phyloP scores from a whole-genome alignment of 2,888 invertebrate species.

The Eudasyphora cyanicolor region DNA sequence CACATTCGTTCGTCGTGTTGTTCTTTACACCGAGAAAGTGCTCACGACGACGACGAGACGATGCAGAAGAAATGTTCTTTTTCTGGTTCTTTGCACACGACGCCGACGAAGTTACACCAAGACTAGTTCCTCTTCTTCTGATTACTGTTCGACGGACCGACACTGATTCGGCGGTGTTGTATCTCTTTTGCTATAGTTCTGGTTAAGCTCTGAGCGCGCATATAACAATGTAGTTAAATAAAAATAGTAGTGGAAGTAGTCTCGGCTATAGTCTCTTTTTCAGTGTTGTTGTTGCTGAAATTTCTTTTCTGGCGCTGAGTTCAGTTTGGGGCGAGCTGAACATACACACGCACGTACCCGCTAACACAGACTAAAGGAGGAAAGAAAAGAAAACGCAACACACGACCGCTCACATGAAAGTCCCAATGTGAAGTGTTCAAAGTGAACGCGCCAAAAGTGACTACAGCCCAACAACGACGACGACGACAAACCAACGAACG shows the following conservation, averaged over 20 bases:
- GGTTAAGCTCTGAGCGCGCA: constrained; percentile 53
- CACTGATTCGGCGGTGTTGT: background rate
- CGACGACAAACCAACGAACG: background rate
- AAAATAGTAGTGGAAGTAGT: constrained; percentile 28
- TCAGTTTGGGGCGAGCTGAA: constrained; percentile 19
- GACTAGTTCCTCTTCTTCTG: constrained; percentile 12
- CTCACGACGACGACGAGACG: constrained; percentile 6
- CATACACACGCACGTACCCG: background rate
- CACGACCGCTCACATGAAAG: constrained; percentile 64
- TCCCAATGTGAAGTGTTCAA: constrained; percentile 64
- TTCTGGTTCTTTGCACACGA: constrained; percentile 10
- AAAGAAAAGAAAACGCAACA: constrained; percentile 31
- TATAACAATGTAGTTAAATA: constrained; percentile 21
- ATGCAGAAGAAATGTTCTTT: constrained; percentile 18
- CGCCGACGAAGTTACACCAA: constrained; percentile 9
- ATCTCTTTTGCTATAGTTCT: constrained; percentile 13
- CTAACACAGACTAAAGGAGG: background rate
- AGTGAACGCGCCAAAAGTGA: constrained; percentile 60
- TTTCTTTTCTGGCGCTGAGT: constrained; percentile 5
- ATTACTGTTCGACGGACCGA: background rate
- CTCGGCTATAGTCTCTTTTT: constrained; percentile 42
- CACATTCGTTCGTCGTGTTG: background rate
- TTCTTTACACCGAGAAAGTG: constrained; percentile 18
- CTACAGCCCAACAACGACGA: constrained; percentile 50
- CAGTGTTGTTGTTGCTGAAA: constrained; percentile 25